These are phyloP conservation scores for Sebastolobus altivelis DNA, from an alignment of 2,797 vertebrate genomes.

Conservation along the genomic window DNA sequence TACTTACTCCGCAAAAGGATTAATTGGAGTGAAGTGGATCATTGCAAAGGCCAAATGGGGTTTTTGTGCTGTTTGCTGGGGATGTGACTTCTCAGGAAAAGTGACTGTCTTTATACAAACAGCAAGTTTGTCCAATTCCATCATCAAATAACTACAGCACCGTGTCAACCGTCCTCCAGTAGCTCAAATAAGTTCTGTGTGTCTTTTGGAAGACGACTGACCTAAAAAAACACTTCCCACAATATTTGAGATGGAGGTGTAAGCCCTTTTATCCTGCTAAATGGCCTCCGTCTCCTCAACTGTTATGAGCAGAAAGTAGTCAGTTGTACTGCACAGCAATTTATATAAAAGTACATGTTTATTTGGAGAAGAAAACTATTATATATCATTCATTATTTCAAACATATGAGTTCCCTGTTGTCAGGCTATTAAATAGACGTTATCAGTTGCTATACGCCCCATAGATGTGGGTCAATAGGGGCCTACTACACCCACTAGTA, in stretches of 20 bases:
- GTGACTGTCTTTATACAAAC: slow-evolving; percentile 13
- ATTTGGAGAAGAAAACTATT: background rate
- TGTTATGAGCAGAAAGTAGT: background rate
- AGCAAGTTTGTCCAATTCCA: slow-evolving; percentile 18
- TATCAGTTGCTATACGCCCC: too few relatives aligned
- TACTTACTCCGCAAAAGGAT: slow-evolving; percentile 13
- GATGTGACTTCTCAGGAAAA: slow-evolving; percentile 11
- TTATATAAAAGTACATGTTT: background rate
- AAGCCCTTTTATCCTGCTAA: slow-evolving; percentile 21
- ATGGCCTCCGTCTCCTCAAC: background rate
- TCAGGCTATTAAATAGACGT: too few relatives aligned
- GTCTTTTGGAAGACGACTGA: slow-evolving; percentile 13
- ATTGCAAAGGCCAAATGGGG: slow-evolving; percentile 11
- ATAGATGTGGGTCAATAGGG: too few relatives aligned
- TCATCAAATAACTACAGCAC: slow-evolving; percentile 19
- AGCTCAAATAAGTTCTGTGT: slow-evolving; percentile 4
- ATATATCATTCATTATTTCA: background rate
- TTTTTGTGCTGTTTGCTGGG: slow-evolving; percentile 21
- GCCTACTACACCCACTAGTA: too few relatives aligned
- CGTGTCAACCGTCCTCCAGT: slow-evolving; percentile 21
- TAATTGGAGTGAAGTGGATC: slow-evolving; percentile 38
- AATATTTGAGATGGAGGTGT: slow-evolving; percentile 22
- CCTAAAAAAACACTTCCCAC: slow-evolving; percentile 15
- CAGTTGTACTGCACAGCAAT: background rate
- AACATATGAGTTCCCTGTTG: background rate